Conservation (phyloP, 2,113 vertebrate species). For the Morone chrysops region DNA sequence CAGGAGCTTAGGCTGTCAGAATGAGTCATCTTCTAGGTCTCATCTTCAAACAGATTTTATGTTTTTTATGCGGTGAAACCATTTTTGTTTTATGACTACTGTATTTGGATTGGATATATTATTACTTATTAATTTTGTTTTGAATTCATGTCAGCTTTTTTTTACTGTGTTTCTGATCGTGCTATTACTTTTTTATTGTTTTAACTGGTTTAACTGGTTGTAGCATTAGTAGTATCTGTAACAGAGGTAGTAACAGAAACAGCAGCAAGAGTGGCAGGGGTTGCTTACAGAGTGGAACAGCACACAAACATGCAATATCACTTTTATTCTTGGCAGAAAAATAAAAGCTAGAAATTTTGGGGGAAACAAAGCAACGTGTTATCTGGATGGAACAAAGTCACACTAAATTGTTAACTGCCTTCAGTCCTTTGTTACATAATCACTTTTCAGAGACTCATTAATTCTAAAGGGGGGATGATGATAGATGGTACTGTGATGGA, state of each 20-base stretch:
- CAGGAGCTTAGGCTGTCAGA: conserved; percentile 57
- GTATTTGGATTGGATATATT: conserved; percentile 29
- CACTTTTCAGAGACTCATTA: conserved; percentile 34
- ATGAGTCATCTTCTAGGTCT: conserved; percentile 39
- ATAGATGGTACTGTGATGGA: conserved; percentile 34
- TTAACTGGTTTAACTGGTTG: background rate
- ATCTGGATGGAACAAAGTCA: background rate
- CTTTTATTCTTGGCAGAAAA: conserved; percentile 21
- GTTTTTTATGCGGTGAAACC: conserved; percentile 24
- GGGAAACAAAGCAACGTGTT: conserved; percentile 5
- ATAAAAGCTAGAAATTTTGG: background rate
- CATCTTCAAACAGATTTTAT: conserved; percentile 49
- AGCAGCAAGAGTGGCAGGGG: too few species aligned
- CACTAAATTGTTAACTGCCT: conserved; percentile 12
- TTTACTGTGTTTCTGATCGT: background rate
- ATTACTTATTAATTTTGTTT: conserved; percentile 6
- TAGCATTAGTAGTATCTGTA: background rate
- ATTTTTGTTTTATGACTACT: conserved; percentile 52
- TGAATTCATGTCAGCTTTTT: conserved; percentile 12
- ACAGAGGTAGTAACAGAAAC: too few species aligned
- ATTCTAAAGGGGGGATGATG: conserved; percentile 22
- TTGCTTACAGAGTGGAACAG: background rate
- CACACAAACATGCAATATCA: background rate
- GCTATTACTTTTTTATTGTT: background rate
- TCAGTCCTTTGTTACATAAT: conserved; percentile 39